phyloP scores from a whole-genome alignment of 2,888 invertebrate species.

The Tortrix viridana region DNA sequence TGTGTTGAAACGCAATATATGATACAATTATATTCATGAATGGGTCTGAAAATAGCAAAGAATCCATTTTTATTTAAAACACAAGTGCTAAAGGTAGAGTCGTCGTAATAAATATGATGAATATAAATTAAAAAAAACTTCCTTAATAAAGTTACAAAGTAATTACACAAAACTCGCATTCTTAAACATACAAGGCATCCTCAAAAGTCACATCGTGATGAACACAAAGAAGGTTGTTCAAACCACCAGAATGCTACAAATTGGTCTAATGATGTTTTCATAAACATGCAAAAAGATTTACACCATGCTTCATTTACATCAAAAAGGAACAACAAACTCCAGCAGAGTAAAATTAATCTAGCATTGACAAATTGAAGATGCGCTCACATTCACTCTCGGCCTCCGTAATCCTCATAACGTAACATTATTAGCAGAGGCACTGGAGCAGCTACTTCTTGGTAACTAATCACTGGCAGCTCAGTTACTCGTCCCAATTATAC shows the following conservation, averaged over 20 bases:
- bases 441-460: constrained; percentile 35
- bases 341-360: not conserved
- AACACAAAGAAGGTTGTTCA: no score
- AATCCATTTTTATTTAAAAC: not conserved
- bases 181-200: no score
- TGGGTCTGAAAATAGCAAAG: not conserved
- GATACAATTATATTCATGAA: constrained; percentile 8
- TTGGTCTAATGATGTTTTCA: no score
- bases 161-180: no score
- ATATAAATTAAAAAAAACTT: no score
- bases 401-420: constrained; percentile 33
- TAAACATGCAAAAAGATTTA: no score
- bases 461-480: constrained; percentile 28
- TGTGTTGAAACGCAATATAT: constrained; percentile 1
- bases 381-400: constrained; percentile 28
- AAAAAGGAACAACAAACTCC: not conserved
- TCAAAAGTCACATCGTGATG: no score
- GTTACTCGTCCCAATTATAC: constrained; percentile 33
- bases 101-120: no score
- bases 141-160: no score
- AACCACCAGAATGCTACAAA: no score
- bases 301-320: no score
- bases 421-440: constrained; percentile 27
- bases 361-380: not conserved
- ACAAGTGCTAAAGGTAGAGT: no score